Base-by-base conservation (phyloP, 2,888 invertebrate genomes). In the Laothoe populi region DNA sequence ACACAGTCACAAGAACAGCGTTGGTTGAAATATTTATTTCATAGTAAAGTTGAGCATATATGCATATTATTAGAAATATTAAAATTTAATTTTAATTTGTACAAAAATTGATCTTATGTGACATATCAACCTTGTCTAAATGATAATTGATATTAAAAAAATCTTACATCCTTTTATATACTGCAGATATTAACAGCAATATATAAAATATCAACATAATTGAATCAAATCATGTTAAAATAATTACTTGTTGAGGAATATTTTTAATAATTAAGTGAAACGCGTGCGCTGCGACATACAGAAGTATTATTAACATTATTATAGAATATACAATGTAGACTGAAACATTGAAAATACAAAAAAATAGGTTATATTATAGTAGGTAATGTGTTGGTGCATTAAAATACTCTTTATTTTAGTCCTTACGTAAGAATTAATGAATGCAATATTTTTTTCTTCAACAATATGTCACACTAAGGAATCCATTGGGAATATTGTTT, bases 321-420 rank as follows among this genome's bases (percentile, higher is more conserved):
- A 58, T 24, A n/a, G 7, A 40, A 58, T 40, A 57, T 58, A 40
- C 21, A 58, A 21, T 24, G 35, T 42, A 24, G 57, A 40, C 57
- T 58, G 57, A 58, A 40, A 40, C n/a, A 35, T 40, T 40, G 21
- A 58, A 57, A 40, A 42, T 40, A 42, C 24, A 40, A 58, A 58
- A 40, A 40, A 58, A 42, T 19, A 40, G 40, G 23, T 23, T 57
- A 38, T 10, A 35, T 35, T 21, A 19, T 57, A 57, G 35, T 58
- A 58, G 13, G 21, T 35, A 57, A 35, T 11, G 11, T 11, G 23
- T 58, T 58, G 40, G 57, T 58, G 40, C 57, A 23, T 58, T 40
- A 11, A 19, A 35, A 53, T 53, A 35, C 53, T 53, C 53, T 13
- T 35, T 35, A 11, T 69, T 72, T 69, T 66, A 70, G 67, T 64